Evolutionary conservation across 2,113 vertebrate genomes (phyloP).

Genomic region (Vidua macroura): DNA sequence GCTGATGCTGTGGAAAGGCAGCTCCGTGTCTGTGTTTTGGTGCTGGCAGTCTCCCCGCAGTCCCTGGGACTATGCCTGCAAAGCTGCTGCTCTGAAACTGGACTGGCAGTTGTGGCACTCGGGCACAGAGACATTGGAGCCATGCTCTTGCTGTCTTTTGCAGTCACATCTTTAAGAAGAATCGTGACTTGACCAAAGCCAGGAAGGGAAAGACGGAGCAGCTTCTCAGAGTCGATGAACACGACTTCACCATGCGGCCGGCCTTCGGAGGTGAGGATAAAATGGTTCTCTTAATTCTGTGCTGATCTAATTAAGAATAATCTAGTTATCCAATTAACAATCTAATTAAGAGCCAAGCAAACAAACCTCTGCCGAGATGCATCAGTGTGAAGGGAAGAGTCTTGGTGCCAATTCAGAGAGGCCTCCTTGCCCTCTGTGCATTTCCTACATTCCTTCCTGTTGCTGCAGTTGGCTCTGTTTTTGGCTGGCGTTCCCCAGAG

Average conservation of each 20-base stretch:
- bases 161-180: slow-evolving; percentile 85
- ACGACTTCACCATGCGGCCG: slow-evolving; percentile 93
- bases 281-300: not conserved
- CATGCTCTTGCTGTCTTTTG: slow-evolving; percentile 1
- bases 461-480: not conserved
- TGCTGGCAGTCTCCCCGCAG: not conserved
- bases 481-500: not conserved
- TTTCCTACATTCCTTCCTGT: not conserved
- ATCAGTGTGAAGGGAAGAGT: not conserved
- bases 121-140: rapidly evolving
- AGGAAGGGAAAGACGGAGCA: slow-evolving; percentile 79
- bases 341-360: not conserved
- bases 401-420: not conserved
- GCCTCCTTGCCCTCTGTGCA: not conserved
- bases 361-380: not conserved
- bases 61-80: not conserved
- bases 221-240: slow-evolving; percentile 87
- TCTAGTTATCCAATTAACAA: not conserved
- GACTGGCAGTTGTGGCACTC: not conserved
- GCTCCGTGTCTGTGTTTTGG: rapidly evolving
- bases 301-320: not conserved
- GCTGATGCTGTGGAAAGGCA: not conserved
- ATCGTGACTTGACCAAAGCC: slow-evolving; percentile 83
- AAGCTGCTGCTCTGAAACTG: rapidly evolving
- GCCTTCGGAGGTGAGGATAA: slow-evolving; percentile 88